phyloP scores from a whole-genome alignment of 2,888 invertebrate genomes.

The Axea sp. region DNA sequence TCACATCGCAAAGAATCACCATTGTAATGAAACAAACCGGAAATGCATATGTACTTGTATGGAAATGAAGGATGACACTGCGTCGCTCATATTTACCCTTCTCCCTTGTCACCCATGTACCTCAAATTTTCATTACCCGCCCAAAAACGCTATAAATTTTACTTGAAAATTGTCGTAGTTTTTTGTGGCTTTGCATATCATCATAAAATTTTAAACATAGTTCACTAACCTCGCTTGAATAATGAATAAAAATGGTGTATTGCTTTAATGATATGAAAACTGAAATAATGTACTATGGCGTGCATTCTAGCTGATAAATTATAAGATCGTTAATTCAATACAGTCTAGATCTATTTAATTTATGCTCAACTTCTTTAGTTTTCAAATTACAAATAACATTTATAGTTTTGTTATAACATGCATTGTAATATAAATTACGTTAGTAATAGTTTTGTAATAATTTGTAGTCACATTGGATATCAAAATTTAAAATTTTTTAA shows the following conservation, averaged over 20 bases:
- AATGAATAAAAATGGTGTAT: conserved; percentile 50
- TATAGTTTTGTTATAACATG: neutral
- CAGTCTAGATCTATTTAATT: conserved; percentile 8
- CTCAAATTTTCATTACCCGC: conserved; percentile 33
- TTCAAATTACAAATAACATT: neutral
- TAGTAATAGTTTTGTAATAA: no score
- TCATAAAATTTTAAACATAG: conserved; percentile 43
- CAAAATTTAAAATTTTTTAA: no score
- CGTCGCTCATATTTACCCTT: conserved; percentile 39
- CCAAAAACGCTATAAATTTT: conserved; percentile 48
- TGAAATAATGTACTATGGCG: conserved; percentile 9
- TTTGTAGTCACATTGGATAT: no score
- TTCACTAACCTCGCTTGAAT: conserved; percentile 32
- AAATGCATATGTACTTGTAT: conserved; percentile 53
- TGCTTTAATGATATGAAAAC: conserved; percentile 37
- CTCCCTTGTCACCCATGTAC: conserved; percentile 10
- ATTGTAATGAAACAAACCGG: conserved; percentile 51
- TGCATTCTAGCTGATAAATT: conserved; percentile 21
- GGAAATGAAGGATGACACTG: conserved; percentile 48
- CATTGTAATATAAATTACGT: no score
- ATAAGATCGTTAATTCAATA: conserved; percentile 19
- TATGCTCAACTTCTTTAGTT: conserved; percentile 11
- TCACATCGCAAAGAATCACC: conserved; percentile 42
- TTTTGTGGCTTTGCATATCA: conserved; percentile 24
- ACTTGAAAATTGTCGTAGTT: conserved; percentile 37